A percentile compares a stretch with the other conserved stretches of the same genome.
These are phyloP conservation scores for Adelosebastes latens DNA, from an alignment of 2,797 vertebrate species.

Conservation along the genomic window DNA sequence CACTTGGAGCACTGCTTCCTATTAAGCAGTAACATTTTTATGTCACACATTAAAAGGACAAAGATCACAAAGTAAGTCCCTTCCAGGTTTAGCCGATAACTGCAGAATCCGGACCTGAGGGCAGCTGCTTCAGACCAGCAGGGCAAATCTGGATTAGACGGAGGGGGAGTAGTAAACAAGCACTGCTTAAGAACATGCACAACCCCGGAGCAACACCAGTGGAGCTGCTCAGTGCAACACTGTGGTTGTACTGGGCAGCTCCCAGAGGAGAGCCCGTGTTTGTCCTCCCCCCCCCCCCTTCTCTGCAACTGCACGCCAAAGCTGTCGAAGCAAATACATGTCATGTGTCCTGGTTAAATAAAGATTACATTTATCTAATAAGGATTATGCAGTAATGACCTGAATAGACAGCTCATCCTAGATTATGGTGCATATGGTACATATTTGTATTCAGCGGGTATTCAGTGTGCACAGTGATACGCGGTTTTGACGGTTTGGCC, in stretches of 20 bases:
- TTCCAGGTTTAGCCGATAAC: constrained; percentile 12
- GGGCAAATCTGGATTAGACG: constrained; percentile 19
- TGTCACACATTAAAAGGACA: not conserved
- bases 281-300: constrained; percentile 2
- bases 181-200: constrained; percentile 34
- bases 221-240: constrained; percentile 34
- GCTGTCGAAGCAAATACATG: constrained; percentile 53
- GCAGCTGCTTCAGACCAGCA: constrained; percentile 17
- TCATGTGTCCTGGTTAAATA: constrained; percentile 51
- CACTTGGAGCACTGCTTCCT: too few relatives aligned
- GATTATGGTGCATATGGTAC: constrained; percentile 41
- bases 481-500: constrained; percentile 12
- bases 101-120: constrained; percentile 8
- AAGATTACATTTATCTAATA: constrained; percentile 57
- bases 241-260: constrained; percentile 37
- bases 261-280: constrained; percentile 36
- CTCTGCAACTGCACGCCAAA: constrained; percentile 33
- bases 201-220: constrained; percentile 33
- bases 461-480: not conserved
- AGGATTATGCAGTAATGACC: constrained; percentile 60
- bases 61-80: constrained; percentile 5
- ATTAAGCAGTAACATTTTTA: not conserved
- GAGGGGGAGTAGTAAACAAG: constrained; percentile 28
- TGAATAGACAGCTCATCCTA: constrained; percentile 45
- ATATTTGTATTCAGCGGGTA: constrained; percentile 35